Evolutionary conservation across 1,140 invertebrate species (phyloP).

Genomic region (Copidosoma floridanum): DNA sequence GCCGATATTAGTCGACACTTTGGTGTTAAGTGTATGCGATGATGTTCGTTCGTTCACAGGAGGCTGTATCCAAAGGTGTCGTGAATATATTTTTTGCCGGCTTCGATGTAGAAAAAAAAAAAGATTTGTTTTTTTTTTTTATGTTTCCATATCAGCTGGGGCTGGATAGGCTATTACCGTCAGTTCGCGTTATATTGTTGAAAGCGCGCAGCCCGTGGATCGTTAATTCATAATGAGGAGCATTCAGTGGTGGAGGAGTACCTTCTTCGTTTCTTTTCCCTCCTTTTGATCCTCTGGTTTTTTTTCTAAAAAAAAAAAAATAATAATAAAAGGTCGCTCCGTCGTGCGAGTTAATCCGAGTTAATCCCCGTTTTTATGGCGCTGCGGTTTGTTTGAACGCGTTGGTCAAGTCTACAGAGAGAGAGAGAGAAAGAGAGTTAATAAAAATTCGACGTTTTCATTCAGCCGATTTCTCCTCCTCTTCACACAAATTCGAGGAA

Average conservation of each 20-base stretch:
- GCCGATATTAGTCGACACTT: no score
- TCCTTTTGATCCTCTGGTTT: not conserved
- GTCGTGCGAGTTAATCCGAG: no score
- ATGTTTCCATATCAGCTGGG: not conserved
- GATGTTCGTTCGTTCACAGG: slow-evolving; percentile 22
- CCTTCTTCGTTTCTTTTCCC: no score
- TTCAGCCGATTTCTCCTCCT: not conserved
- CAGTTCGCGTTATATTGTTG: not conserved
- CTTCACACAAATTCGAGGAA: not conserved
- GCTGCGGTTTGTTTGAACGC: slow-evolving; percentile 10
- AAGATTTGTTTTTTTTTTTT: no score
- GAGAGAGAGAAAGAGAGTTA: not conserved
- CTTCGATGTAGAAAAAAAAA: no score
- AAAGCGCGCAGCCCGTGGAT: not conserved
- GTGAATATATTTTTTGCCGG: slow-evolving; percentile 5
- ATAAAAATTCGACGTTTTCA: slow-evolving; percentile 14
- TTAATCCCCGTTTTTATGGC: slow-evolving; percentile 18
- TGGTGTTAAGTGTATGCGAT: slow-evolving; percentile 13
- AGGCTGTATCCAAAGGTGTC: slow-evolving; percentile 12
- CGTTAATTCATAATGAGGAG: slow-evolving; percentile 24
- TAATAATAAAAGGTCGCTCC: no score
- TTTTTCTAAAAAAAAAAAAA: no score
- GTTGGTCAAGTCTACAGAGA: not conserved
- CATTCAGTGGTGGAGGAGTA: no score
- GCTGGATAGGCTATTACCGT: slow-evolving; percentile 12